These are phyloP conservation scores for Trachelus troglodyta DNA, from an alignment of 2,888 invertebrate species.

Conservation along the genomic window DNA sequence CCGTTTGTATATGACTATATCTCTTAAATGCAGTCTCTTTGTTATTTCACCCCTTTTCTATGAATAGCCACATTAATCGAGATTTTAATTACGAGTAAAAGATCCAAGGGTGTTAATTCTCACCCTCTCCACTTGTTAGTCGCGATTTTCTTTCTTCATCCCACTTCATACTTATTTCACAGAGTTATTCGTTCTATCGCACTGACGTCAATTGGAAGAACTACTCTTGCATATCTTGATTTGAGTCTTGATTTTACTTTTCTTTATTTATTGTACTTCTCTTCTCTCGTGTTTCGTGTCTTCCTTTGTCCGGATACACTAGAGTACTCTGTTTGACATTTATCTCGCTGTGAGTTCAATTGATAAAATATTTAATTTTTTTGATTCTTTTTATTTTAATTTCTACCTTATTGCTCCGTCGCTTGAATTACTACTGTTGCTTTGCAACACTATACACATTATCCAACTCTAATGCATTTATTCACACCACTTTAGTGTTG, in stretches of 20 bases:
- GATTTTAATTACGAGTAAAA: slow-evolving; percentile 4
- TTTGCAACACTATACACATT: not conserved
- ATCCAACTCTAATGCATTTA: not conserved
- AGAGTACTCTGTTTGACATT: not conserved
- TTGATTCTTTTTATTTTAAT: not conserved
- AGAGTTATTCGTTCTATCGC: not conserved
- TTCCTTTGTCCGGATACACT: not conserved
- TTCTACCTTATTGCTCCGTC: not conserved
- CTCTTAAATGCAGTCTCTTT: not conserved
- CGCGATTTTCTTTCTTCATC: not conserved
- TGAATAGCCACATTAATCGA: not conserved
- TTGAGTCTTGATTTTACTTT: not conserved
- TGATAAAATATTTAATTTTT: not conserved
- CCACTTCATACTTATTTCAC: not conserved
- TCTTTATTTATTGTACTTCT: not conserved
- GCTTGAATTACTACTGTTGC: not conserved
- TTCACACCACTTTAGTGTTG: not conserved
- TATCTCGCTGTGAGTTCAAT: not conserved
- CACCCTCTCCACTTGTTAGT: not conserved
- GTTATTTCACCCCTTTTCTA: not conserved
- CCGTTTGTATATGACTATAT: not conserved
- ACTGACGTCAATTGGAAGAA: not conserved
- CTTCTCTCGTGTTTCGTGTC: not conserved
- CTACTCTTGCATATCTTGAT: not conserved
- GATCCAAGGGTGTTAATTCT: not conserved